phyloP scores from a whole-genome alignment of 1,140 invertebrate species.

The Galleria mellonella region DNA sequence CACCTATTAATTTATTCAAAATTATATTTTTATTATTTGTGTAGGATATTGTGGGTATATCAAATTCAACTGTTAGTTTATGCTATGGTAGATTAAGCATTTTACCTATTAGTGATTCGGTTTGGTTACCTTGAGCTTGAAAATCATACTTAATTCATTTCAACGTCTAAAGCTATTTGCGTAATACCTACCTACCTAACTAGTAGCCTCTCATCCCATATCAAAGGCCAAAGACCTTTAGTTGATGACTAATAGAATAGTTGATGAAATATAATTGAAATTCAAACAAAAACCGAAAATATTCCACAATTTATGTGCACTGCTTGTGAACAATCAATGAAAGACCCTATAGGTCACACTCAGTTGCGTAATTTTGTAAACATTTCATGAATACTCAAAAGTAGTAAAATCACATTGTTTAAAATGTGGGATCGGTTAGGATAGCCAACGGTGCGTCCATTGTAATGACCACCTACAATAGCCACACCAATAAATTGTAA shows the following conservation, averaged over 20 bases:
- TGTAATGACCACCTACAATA: conserved; percentile 28
- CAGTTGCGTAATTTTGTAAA: conserved; percentile 17
- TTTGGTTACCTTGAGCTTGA: conserved; percentile 34
- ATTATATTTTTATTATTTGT: too few species aligned
- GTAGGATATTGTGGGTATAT: too few species aligned
- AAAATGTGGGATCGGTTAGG: conserved; percentile 34
- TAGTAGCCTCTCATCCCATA: too few species aligned
- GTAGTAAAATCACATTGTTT: conserved; percentile 19
- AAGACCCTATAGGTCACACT: conserved; percentile 12
- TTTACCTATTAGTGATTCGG: conserved; percentile 5
- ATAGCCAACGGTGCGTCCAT: conserved; percentile 25
- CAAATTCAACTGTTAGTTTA: too few species aligned
- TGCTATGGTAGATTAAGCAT: too few species aligned
- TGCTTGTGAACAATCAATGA: conserved; percentile 2
- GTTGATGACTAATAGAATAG: conserved; percentile 9
- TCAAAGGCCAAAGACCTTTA: conserved; percentile 27
- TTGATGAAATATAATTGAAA: not conserved
- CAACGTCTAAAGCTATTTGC: conserved; percentile 29
- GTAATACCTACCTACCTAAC: conserved; percentile 17
- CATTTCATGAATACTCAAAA: conserved; percentile 18
- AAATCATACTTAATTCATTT: conserved; percentile 25
- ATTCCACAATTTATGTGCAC: not conserved
- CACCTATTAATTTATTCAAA: too few species aligned
- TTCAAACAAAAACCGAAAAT: not conserved
- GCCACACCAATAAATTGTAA: conserved; percentile 29